Base-by-base conservation (phyloP, 2,888 invertebrate species). In the Andrena dorsata region DNA sequence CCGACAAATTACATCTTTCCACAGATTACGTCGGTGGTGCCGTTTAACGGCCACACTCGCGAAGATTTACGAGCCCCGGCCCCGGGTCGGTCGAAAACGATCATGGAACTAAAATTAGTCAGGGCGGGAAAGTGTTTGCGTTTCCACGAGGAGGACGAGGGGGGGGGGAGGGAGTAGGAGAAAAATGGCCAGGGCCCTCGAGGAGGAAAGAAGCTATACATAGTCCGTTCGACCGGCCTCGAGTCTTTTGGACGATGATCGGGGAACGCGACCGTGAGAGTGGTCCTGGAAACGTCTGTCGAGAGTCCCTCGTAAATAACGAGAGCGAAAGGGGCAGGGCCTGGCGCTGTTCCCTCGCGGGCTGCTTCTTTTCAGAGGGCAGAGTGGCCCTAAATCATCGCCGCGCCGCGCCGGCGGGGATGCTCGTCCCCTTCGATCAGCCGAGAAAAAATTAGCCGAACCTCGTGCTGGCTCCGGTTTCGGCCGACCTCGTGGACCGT, bases 281-380 rank as follows among this genome's bases (percentile, higher is more conserved):
- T 65, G 76, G 68, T 76, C 81, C 83, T 85, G 85, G 71, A 81
- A 85, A 79, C 79, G 85, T 83, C 74, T 79, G 78, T 63, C 72
- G 76, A 74, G 85, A 80, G 83, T 87, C 84, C 84, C 84, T 90
- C 89, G 90, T 90, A 89, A 89, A 90, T 90, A 90, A 90, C 88
- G 77, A 88, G 88, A 61, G 73, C 83, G 75, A 79, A 70, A 66
- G 77, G 84, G 71, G 47, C 71, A 49, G 68, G 63, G 32, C 41
- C 41, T 41, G 41, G 41, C 41, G 65, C 63, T 51, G 64, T 76
- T 64, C 84, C 74, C 72, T 76, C 73, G 60, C 51, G 65, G 66
- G 72, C 76, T 79, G 66, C 80, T 79, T 78, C 84, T 68, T 83
- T 75, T 66, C 69, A 51, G 68, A 79, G 77, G 80, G 75, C 73